Evolutionary conservation across 2,797 vertebrate genomes (phyloP).

Genomic region (Amniataba percoides): DNA sequence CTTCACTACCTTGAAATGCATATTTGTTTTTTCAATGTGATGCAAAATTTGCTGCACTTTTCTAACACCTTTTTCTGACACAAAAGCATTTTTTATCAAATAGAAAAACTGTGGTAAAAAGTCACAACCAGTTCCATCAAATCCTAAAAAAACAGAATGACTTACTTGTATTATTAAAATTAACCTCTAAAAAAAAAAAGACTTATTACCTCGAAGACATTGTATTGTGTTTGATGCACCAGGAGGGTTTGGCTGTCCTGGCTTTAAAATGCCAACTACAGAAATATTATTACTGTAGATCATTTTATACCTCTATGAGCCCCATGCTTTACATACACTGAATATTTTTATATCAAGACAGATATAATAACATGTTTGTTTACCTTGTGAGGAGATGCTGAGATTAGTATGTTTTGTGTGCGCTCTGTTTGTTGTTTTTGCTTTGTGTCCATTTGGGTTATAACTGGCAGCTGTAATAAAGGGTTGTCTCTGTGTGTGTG

Average conservation of each 20-base stretch:
- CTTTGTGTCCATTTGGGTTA: conserved; percentile 30
- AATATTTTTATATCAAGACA: conserved; percentile 39
- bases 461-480: conserved; percentile 62
- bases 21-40: conserved; percentile 34
- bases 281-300: conserved; percentile 15
- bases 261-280: conserved; percentile 21
- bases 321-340: conserved; percentile 30
- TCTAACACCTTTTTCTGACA: conserved; percentile 18
- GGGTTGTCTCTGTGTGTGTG: conserved; percentile 10
- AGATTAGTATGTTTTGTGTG: conserved; percentile 40
- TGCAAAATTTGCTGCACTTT: conserved; percentile 45
- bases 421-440: conserved; percentile 28
- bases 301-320: conserved; percentile 33
- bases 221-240: conserved; percentile 14
- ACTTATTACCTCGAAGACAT: conserved; percentile 45
- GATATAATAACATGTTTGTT: conserved; percentile 17
- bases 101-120: conserved; percentile 6
- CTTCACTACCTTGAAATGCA: conserved; percentile 13
- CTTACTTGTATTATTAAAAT: neutral
- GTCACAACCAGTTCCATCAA: neutral
- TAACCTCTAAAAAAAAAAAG: conserved; percentile 11
- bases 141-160: conserved; percentile 7
- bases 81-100: conserved; percentile 8
- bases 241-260: conserved; percentile 8
- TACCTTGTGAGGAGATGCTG: conserved; percentile 37